Base-by-base conservation (phyloP, 2,888 invertebrate species). In the Eupelmus urozonus region DNA sequence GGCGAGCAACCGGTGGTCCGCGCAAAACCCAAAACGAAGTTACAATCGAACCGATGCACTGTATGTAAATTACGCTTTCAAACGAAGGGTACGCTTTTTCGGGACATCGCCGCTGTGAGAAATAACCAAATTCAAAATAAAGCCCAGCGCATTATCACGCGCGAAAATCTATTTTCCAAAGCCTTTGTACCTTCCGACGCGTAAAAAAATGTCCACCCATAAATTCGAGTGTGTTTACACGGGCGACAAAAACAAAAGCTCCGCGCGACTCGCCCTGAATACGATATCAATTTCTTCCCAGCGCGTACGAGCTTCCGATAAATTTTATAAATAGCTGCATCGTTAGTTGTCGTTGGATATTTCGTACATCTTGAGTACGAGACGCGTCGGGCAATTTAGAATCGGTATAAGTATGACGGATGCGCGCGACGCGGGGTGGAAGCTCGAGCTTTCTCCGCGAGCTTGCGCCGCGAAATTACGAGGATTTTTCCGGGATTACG, bases 361-460 rank as follows among this genome's bases (percentile, higher is more conserved):
- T n/a, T n/a, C n/a, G n/a, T n/a, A n/a, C n/a, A n/a, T n/a, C n/a
- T n/a, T n/a, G n/a, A n/a, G n/a, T n/a, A n/a, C n/a, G n/a, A n/a
- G n/a, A n/a, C n/a, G n/a, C n/a, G n/a, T n/a, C n/a, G 80, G 29
- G 79, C 83, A 85, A 84, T 84, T 85, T 82, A 78, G 55, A 78
- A 82, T 82, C 70, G 70, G 72, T 83, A n/a, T n/a, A 84, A 85
- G 84, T 81, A 84, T 85, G 85, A 85, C 82, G 81, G 80, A 85
- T 82, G 82, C 66, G 76, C 55, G 53, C 73, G 59, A 57, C 67
- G 59, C 60, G 76, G 80, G 57, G 63, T 76, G 57, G 18, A 18
- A 40, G 3, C 34, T 34, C 34, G 34, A 34, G 34, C 34, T 34
- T 34, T 34, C 3, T 3, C 34, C n/a, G n/a, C 16, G 7, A 29